These are phyloP conservation scores for Sceloporus undulatus DNA, from an alignment of 2,113 vertebrate genomes.

Conservation along the genomic window DNA sequence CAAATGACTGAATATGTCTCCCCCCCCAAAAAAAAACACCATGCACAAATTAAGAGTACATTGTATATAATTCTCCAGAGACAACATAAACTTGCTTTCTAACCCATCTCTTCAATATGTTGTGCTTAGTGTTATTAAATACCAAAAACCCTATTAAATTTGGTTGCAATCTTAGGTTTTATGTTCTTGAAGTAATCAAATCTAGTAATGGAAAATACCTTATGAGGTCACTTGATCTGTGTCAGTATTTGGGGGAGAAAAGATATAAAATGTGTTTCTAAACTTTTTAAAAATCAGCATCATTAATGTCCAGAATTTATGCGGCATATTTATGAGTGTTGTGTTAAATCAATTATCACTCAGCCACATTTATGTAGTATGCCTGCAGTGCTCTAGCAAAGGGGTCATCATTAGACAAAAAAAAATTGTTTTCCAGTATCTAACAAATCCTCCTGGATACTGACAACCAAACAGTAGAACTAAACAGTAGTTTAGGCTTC, in stretches of 20 bases:
- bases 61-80: neutral
- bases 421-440: slow-evolving; percentile 20
- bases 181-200: neutral
- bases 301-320: neutral
- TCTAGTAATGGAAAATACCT: neutral
- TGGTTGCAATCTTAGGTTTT: neutral
- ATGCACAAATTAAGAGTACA: no score
- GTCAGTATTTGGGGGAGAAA: neutral
- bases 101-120: no score
- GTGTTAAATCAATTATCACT: neutral
- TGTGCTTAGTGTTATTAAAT: neutral
- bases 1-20: no score
- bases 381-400: neutral
- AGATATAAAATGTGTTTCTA: slow-evolving; percentile 1
- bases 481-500: no score
- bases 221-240: slow-evolving; percentile 6
- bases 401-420: neutral
- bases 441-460: neutral
- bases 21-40: no score
- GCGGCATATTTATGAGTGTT: neutral
- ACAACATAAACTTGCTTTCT: neutral
- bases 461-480: no score
- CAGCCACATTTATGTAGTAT: neutral
- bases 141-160: neutral
- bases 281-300: slow-evolving; percentile 2